These are phyloP conservation scores for Eupithecia abbreviata DNA, from an alignment of 2,888 invertebrate species.

Conservation along the genomic window DNA sequence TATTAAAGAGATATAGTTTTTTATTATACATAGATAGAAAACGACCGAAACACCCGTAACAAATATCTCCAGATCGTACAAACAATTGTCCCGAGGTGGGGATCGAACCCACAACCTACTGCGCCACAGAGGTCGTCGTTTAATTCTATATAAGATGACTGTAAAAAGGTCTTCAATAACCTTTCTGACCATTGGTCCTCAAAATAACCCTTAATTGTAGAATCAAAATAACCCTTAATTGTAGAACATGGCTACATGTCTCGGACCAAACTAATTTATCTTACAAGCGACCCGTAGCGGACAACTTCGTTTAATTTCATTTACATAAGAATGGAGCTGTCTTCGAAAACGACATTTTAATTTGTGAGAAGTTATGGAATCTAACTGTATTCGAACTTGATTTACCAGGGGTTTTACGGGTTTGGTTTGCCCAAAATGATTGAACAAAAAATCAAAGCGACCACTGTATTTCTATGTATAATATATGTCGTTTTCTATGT, in stretches of 20 bases:
- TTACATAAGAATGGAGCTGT: slow-evolving; percentile 32
- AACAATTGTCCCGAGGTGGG: too few relatives aligned
- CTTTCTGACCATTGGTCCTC: slow-evolving; percentile 2
- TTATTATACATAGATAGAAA: too few relatives aligned
- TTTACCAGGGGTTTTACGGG: not conserved
- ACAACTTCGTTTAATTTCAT: slow-evolving; percentile 29
- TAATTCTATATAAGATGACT: not conserved
- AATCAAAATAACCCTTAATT: slow-evolving; percentile 21
- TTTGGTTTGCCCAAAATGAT: too few relatives aligned
- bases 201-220: slow-evolving; percentile 23
- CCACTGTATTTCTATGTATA: too few relatives aligned
- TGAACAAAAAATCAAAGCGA: too few relatives aligned
- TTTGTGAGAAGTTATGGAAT: not conserved
- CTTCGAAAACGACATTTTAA: slow-evolving; percentile 9
- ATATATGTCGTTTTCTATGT: too few relatives aligned
- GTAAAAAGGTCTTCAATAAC: not conserved
- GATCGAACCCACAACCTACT: too few relatives aligned
- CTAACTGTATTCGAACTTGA: not conserved
- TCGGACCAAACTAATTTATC: slow-evolving; percentile 36
- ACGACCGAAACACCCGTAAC: too few relatives aligned
- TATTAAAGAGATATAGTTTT: too few relatives aligned
- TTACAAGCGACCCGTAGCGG: slow-evolving; percentile 22
- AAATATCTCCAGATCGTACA: too few relatives aligned
- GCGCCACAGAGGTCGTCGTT: too few relatives aligned
- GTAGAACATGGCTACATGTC: slow-evolving; percentile 18